Evolutionary conservation across 2,888 invertebrate species (phyloP).

Genomic region (Microctonus aethiopoides): DNA sequence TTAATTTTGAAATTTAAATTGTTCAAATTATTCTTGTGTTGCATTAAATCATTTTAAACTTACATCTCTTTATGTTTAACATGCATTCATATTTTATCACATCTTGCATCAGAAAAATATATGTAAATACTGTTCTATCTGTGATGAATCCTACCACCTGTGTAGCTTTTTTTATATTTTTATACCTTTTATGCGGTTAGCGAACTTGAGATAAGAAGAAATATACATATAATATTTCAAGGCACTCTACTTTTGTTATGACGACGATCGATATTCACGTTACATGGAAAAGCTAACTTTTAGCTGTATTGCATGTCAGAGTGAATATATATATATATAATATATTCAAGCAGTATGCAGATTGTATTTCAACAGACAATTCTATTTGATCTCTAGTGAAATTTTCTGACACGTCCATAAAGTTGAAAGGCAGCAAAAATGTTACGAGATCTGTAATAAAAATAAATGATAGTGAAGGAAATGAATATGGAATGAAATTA

Average conservation of each 20-base stretch:
- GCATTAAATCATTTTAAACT: no score
- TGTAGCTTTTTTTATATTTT: constrained; percentile 3
- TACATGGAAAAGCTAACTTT: constrained; percentile 23
- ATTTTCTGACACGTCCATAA: constrained; percentile 13
- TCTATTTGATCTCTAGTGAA: constrained; percentile 20
- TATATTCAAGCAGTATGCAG: constrained; percentile 12
- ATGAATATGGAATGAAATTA: not conserved
- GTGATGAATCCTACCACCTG: not conserved
- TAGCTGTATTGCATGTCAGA: constrained; percentile 10
- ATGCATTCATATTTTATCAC: no score
- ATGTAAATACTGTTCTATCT: not conserved
- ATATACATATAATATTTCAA: constrained; percentile 26
- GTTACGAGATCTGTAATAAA: not conserved
- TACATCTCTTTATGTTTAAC: no score
- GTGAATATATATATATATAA: not conserved
- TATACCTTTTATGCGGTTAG: not conserved
- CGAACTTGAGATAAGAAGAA: constrained; percentile 17
- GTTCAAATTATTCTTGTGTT: no score
- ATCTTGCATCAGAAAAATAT: no score
- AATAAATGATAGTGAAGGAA: constrained; percentile 11
- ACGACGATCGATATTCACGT: constrained; percentile 26
- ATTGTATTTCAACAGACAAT: constrained; percentile 23
- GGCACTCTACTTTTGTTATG: not conserved
- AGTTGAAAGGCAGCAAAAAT: not conserved
- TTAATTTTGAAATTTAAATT: no score